These are phyloP conservation scores for Anoplius nigerrimus DNA, from an alignment of 2,888 invertebrate species.

Conservation along the genomic window DNA sequence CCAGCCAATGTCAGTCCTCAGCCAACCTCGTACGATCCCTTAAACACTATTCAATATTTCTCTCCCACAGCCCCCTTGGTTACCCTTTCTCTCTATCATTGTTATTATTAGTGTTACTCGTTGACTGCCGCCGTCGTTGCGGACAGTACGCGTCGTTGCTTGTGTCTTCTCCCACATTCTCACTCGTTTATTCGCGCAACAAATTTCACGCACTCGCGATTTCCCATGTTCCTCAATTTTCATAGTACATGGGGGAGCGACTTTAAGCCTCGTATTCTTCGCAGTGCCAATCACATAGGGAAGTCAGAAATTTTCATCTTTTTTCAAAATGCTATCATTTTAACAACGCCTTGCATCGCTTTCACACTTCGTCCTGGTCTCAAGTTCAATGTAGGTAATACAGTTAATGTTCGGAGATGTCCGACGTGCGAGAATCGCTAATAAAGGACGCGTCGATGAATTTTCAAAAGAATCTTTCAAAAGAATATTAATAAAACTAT, in stretches of 20 bases:
- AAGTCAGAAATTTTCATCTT: too few species aligned
- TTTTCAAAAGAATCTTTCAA: too few species aligned
- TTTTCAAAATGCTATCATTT: too few species aligned
- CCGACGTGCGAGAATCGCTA: background rate
- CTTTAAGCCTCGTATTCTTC: too few species aligned
- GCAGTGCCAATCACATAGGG: too few species aligned
- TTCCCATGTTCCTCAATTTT: too few species aligned
- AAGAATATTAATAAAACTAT: too few species aligned
- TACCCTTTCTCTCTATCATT: constrained; percentile 25
- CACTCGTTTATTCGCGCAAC: background rate
- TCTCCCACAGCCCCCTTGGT: constrained; percentile 41
- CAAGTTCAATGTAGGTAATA: too few species aligned
- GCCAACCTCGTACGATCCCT: constrained; percentile 72
- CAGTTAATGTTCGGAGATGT: background rate
- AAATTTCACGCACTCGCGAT: background rate
- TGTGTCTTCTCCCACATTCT: background rate
- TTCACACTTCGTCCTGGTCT: too few species aligned
- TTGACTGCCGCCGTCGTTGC: constrained; percentile 16
- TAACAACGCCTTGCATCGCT: too few species aligned
- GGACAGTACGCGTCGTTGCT: background rate
- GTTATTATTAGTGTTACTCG: constrained; percentile 24
- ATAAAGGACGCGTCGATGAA: background rate
- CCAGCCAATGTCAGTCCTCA: constrained; percentile 76
- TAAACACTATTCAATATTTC: constrained; percentile 69
- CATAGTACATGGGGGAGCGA: too few species aligned